Percentiles rank a stretch among this genome's conserved stretches.
These are phyloP conservation scores for Leptinotarsa texana DNA, from an alignment of 1,140 invertebrate genomes.

Conservation along the genomic window DNA sequence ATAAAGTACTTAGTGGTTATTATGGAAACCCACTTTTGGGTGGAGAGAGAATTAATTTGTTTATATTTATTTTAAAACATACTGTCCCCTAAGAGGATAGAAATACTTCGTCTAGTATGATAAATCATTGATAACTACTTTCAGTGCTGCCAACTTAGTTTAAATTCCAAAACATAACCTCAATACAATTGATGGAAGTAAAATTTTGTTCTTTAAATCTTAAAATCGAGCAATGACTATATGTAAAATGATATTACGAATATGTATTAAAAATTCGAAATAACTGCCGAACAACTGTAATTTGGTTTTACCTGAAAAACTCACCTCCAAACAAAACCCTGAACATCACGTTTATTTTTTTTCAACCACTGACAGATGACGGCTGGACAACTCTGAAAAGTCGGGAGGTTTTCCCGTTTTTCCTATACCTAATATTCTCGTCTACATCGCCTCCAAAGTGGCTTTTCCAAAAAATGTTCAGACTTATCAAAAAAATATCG, in stretches of 20 bases:
- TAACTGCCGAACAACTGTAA: too few species aligned
- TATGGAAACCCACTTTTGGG: too few species aligned
- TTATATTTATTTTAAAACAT: too few species aligned
- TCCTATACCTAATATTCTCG: conserved; percentile 28
- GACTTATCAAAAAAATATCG: conserved; percentile 22
- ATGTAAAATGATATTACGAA: too few species aligned
- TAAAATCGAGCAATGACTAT: too few species aligned
- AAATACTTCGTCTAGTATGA: too few species aligned
- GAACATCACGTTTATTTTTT: conserved; percentile 28
- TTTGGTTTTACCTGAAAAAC: conserved; percentile 2
- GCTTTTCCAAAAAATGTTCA: conserved; percentile 34
- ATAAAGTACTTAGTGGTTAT: too few species aligned
- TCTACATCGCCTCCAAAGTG: conserved; percentile 31
- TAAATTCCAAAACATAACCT: neutral
- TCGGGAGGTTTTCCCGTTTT: conserved; percentile 20
- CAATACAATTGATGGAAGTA: neutral
- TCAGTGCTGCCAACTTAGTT: neutral
- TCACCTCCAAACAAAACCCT: conserved; percentile 31
- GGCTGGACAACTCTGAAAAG: conserved; percentile 28
- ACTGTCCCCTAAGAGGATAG: too few species aligned
- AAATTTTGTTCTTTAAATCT: too few species aligned
- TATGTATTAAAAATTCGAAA: too few species aligned
- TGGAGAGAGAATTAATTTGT: too few species aligned
- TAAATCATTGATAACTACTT: too few species aligned
- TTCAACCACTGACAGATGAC: conserved; percentile 16